Conservation (phyloP, 2,113 vertebrate genomes). For the Tachysurus fulvidraco region DNA sequence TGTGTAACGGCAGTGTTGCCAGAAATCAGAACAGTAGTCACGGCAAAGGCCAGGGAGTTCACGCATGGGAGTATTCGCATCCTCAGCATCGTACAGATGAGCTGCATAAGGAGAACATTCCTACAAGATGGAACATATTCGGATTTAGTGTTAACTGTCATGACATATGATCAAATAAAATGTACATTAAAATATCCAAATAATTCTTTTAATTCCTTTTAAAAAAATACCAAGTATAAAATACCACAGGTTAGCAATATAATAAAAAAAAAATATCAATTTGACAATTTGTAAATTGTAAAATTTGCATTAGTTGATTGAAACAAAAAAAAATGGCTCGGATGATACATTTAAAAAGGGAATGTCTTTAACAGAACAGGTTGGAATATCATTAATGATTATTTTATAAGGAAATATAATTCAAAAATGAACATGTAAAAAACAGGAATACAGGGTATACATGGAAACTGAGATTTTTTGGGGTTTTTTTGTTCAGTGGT, state of each 20-base stretch:
- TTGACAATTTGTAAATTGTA: not conserved
- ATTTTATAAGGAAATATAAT: not conserved
- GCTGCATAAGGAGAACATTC: conserved; percentile 81
- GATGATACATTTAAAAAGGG: not conserved
- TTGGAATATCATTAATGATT: not conserved
- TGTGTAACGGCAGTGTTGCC: conserved; percentile 74
- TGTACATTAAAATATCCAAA: not conserved
- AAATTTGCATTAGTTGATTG: not conserved
- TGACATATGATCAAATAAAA: not conserved
- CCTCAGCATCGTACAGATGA: conserved; percentile 80
- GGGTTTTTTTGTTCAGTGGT: no score
- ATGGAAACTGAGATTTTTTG: not conserved
- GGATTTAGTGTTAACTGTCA: not conserved
- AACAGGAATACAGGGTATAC: not conserved
- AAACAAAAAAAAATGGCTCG: not conserved
- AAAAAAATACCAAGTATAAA: not conserved
- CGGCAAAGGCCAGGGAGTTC: conserved; percentile 76
- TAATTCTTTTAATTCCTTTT: no score
- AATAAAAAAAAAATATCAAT: not conserved
- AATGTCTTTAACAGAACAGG: not conserved
- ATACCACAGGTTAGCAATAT: not conserved
- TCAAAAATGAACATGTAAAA: not conserved
- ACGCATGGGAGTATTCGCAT: conserved; percentile 77
- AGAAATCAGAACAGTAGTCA: conserved; percentile 74
- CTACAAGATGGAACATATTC: conserved; percentile 53